A percentile compares a stretch with the other conserved stretches of the same genome.
Evolutionary conservation across 2,888 invertebrate genomes (phyloP).

Genomic region (Morpho helenor): DNA sequence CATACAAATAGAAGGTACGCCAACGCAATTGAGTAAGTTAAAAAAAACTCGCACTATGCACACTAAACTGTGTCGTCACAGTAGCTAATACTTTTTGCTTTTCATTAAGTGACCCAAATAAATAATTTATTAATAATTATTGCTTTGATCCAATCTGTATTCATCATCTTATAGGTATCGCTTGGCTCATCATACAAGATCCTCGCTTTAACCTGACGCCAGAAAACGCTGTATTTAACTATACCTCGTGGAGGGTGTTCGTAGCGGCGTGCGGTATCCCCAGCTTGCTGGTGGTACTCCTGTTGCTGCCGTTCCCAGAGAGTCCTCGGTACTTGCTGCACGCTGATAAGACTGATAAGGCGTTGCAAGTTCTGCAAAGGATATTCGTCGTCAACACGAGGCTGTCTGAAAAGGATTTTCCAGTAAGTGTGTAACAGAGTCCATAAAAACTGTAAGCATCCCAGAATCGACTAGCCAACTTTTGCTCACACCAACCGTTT

Average conservation of each 20-base stretch:
- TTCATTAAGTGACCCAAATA: too few relatives aligned
- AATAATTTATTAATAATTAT: too few relatives aligned
- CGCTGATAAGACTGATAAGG: slow-evolving; percentile 68
- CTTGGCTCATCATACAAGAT: slow-evolving; percentile 66
- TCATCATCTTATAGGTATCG: slow-evolving; percentile 52
- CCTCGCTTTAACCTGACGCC: slow-evolving; percentile 52
- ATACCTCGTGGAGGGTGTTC: slow-evolving; percentile 82
- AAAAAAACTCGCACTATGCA: too few relatives aligned
- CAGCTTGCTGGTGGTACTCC: slow-evolving; percentile 69
- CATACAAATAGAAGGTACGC: too few relatives aligned
- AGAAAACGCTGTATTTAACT: slow-evolving; percentile 52
- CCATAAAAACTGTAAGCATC: too few relatives aligned
- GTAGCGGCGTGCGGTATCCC: slow-evolving; percentile 81
- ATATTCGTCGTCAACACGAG: slow-evolving; percentile 78
- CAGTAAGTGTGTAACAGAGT: slow-evolving; percentile 52
- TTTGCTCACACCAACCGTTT: too few relatives aligned
- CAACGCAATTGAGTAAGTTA: too few relatives aligned
- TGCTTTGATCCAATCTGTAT: too few relatives aligned
- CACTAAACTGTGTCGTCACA: too few relatives aligned
- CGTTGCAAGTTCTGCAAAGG: slow-evolving; percentile 71
- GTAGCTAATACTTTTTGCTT: too few relatives aligned
- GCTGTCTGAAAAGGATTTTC: slow-evolving; percentile 67
- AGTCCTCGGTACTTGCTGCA: slow-evolving; percentile 77
- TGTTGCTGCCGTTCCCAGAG: slow-evolving; percentile 77
- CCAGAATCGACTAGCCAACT: too few relatives aligned